Conservation (phyloP, 2,797 vertebrate genomes). For the Apogon hyalosoma region DNA sequence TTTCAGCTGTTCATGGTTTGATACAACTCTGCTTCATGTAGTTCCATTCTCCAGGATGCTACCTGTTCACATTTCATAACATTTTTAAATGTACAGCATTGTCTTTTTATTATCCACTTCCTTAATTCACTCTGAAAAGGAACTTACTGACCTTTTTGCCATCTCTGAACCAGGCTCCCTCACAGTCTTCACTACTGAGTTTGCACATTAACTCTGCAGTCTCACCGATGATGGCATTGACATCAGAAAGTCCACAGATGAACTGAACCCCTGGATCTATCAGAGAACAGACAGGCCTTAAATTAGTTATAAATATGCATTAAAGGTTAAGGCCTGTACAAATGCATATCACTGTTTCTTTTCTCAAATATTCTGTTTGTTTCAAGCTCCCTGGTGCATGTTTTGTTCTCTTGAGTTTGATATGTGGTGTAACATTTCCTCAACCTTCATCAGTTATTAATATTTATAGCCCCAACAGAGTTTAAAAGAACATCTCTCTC, state of each 20-base stretch:
- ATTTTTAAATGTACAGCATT: no score
- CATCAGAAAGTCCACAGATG: slow-evolving; percentile 84
- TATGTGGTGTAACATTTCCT: not conserved
- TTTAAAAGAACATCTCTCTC: not conserved
- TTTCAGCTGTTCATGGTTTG: no score
- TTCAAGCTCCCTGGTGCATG: not conserved
- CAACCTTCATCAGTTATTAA: not conserved
- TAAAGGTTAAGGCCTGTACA: no score
- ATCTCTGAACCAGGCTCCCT: slow-evolving; percentile 89
- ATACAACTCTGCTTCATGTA: no score
- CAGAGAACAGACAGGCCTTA: not conserved
- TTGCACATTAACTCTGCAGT: slow-evolving; percentile 83
- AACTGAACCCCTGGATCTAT: slow-evolving; percentile 82
- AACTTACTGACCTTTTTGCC: slow-evolving; percentile 85
- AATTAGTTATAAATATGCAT: not conserved
- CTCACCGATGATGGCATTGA: slow-evolving; percentile 79
- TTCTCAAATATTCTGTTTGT: not conserved
- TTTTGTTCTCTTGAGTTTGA: not conserved
- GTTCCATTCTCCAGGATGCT: no score
- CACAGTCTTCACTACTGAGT: slow-evolving; percentile 82
- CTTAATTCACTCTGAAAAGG: not conserved
- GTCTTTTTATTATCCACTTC: not conserved
- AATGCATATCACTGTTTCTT: not conserved
- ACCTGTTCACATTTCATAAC: no score
- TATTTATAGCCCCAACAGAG: not conserved